These are phyloP conservation scores for Pandemis corylana DNA, from an alignment of 2,888 invertebrate species.

Conservation along the genomic window DNA sequence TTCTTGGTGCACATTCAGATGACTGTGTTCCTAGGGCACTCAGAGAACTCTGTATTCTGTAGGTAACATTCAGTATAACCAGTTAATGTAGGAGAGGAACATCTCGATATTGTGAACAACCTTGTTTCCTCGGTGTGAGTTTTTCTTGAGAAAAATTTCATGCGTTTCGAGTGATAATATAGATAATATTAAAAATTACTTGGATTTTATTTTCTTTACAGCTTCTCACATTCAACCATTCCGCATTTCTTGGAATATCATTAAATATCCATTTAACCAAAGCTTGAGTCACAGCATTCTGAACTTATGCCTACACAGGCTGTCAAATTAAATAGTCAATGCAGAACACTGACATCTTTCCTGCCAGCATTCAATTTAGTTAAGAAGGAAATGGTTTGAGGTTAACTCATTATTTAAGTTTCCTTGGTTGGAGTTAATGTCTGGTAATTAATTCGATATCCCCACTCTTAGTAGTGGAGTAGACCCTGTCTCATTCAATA, in stretches of 20 bases:
- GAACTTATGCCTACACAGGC: not conserved
- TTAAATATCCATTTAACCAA: not conserved
- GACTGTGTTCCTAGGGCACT: conserved; percentile 54
- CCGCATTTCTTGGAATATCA: conserved; percentile 19
- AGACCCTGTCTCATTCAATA: not conserved
- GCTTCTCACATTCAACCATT: conserved; percentile 44
- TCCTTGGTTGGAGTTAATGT: no score
- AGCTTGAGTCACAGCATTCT: not conserved
- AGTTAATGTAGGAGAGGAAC: conserved; percentile 29
- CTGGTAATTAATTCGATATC: no score
- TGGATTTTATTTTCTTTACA: conserved; percentile 52
- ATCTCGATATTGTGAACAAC: conserved; percentile 37
- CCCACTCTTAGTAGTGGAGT: not conserved
- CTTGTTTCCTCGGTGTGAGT: conserved; percentile 65
- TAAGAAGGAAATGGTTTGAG: not conserved
- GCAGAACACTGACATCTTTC: not conserved
- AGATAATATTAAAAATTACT: conserved; percentile 65
- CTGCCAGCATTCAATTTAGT: not conserved
- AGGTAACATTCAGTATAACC: conserved; percentile 36
- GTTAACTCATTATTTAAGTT: not conserved
- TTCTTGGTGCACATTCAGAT: conserved; percentile 60
- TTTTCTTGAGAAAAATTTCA: conserved; percentile 75
- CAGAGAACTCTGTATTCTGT: conserved; percentile 24
- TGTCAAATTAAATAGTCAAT: not conserved
- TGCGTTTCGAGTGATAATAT: conserved; percentile 70